Percentiles rank a stretch among this genome's conserved stretches.
Evolutionary conservation across 1,140 invertebrate genomes (phyloP).

Genomic region (Spodoptera frugiperda): DNA sequence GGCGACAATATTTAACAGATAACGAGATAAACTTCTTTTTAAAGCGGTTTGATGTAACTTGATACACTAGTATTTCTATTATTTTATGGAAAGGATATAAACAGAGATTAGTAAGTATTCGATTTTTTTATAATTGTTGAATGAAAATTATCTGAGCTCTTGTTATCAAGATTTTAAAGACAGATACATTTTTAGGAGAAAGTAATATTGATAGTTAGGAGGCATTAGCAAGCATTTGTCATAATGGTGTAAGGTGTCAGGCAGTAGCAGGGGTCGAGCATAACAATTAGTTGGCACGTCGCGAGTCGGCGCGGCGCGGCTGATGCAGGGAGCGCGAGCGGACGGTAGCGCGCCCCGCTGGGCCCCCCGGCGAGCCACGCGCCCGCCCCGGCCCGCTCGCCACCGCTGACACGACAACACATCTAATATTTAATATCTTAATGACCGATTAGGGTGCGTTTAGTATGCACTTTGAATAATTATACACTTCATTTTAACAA

Average conservation of each 20-base stretch:
- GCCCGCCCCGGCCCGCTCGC: slow-evolving; percentile 54
- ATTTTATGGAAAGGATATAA: slow-evolving; percentile 67
- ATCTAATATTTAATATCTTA: slow-evolving; percentile 83
- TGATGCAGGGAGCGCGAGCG: slow-evolving; percentile 23
- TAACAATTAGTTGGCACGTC: slow-evolving; percentile 61
- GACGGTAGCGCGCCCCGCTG: slow-evolving; percentile 79
- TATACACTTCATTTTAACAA: slow-evolving; percentile 73
- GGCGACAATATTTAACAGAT: slow-evolving; percentile 79
- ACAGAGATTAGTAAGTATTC: slow-evolving; percentile 20
- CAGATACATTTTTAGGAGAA: neutral
- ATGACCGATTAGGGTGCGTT: slow-evolving; percentile 79
- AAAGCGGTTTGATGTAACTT: slow-evolving; percentile 79
- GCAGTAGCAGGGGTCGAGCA: slow-evolving; percentile 53
- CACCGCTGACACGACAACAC: slow-evolving; percentile 50
- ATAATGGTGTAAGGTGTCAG: slow-evolving; percentile 57
- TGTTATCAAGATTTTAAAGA: neutral
- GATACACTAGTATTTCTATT: slow-evolving; percentile 71
- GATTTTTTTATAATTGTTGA: slow-evolving; percentile 4
- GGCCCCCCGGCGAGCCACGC: slow-evolving; percentile 68
- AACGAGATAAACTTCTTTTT: slow-evolving; percentile 76
- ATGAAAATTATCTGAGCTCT: neutral
- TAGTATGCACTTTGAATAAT: slow-evolving; percentile 74
- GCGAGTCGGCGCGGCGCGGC: slow-evolving; percentile 5
- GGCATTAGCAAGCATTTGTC: slow-evolving; percentile 44
- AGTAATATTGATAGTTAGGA: slow-evolving; percentile 4